Conservation (phyloP, 1,140 invertebrate species). For the Lasaia peninsularis region DNA sequence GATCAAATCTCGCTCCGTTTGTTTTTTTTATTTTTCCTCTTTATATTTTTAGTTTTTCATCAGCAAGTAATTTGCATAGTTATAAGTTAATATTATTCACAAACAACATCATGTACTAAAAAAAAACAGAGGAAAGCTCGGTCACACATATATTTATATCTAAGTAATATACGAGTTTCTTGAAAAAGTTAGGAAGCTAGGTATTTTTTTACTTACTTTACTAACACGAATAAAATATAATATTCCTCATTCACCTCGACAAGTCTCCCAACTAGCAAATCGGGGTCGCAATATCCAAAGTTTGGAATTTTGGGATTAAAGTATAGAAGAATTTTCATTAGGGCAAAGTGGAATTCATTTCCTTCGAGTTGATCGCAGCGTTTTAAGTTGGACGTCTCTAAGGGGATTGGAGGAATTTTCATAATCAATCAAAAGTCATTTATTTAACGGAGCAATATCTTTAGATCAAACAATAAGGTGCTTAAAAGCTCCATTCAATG, state of each 20-base stretch:
- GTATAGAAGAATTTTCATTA: constrained; percentile 41
- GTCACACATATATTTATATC: too few species aligned
- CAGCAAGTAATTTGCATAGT: too few species aligned
- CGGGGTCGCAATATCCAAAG: constrained; percentile 17
- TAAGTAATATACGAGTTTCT: too few species aligned
- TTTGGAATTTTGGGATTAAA: constrained; percentile 31
- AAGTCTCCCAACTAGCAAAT: constrained; percentile 25
- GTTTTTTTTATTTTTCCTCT: too few species aligned
- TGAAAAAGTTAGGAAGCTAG: too few species aligned
- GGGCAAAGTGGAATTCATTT: constrained; percentile 37
- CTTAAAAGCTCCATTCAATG: constrained; percentile 7
- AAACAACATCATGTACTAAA: too few species aligned
- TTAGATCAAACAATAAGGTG: constrained; percentile 1
- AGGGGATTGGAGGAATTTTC: constrained; percentile 34
- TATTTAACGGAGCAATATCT: constrained; percentile 20
- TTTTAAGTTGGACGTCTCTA: constrained; percentile 33
- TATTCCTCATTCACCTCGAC: constrained; percentile 11
- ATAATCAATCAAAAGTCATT: constrained; percentile 37
- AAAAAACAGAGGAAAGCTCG: too few species aligned
- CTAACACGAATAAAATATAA: neutral
- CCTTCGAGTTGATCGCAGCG: constrained; percentile 28
- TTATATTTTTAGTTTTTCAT: too few species aligned
- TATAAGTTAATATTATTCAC: too few species aligned
- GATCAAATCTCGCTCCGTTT: too few species aligned
- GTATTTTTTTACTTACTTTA: too few species aligned